Conservation (phyloP, 2,113 vertebrate species). For the Thalassarche chlororhynchos region DNA sequence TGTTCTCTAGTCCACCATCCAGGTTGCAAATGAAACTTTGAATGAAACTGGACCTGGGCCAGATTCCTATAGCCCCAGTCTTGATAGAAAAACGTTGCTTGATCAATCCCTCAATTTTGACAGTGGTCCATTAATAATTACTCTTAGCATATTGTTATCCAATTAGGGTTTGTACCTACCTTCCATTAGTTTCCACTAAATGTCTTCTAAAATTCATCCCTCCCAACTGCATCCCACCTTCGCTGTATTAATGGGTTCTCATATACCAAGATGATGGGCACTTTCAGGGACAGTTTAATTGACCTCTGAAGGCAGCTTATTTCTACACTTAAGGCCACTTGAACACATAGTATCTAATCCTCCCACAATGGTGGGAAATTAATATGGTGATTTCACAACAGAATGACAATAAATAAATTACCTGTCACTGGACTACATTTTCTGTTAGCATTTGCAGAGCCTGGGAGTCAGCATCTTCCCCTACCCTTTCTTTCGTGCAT, state of each 20-base stretch:
- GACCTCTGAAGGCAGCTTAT: neutral
- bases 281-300: neutral
- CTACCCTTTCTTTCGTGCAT: neutral
- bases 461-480: neutral
- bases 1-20: neutral
- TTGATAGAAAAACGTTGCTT: neutral
- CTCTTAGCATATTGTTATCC: neutral
- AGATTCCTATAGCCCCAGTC: neutral
- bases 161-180: neutral
- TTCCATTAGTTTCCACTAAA: neutral
- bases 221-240: neutral
- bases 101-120: neutral
- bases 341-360: neutral
- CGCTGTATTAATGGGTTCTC: neutral
- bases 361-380: neutral
- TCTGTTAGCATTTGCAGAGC: neutral
- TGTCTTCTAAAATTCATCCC: neutral
- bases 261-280: neutral
- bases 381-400: neutral
- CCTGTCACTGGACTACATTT: neutral
- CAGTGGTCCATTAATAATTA: neutral
- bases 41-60: neutral
- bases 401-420: conserved; percentile 1
- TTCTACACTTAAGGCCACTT: neutral
- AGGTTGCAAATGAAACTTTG: neutral